Evolutionary conservation across 2,797 vertebrate species (phyloP).

Genomic region (Champsocephalus gunnari): DNA sequence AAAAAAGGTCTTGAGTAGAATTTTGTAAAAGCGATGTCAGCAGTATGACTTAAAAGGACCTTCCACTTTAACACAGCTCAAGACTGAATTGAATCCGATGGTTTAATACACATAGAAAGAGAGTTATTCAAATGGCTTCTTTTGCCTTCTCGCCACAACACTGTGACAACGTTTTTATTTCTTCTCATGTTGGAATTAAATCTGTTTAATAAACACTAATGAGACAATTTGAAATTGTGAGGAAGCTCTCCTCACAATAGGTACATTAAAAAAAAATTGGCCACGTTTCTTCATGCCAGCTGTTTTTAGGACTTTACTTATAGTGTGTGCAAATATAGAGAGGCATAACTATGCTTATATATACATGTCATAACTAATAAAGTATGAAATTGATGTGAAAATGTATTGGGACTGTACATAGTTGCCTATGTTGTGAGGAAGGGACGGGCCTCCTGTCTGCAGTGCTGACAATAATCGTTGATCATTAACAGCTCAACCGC

Average conservation of each 20-base stretch:
- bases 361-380: conserved; percentile 12
- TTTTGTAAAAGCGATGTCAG: conserved; percentile 9
- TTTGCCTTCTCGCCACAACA: background rate
- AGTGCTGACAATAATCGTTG: background rate
- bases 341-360: background rate
- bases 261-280: background rate
- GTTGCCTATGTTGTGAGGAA: background rate
- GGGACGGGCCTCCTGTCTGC: background rate
- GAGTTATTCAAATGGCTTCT: conserved; percentile 4
- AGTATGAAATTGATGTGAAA: background rate
- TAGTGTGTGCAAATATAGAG: conserved; percentile 1
- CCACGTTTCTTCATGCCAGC: background rate
- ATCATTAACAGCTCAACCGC: conserved; percentile 12
- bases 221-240: background rate
- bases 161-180: background rate
- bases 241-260: background rate
- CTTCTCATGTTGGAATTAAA: conserved; percentile 12
- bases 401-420: background rate
- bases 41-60: background rate
- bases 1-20: background rate
- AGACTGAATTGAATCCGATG: conserved; percentile 1
- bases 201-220: conserved; percentile 16
- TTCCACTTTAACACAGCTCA: conserved; percentile 17
- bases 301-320: background rate
- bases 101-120: conserved; percentile 6